Evolutionary conservation across 1,140 invertebrate species (phyloP), one percentile per base, ranked within the genome.

Genomic region (Magallana angulata): DNA sequence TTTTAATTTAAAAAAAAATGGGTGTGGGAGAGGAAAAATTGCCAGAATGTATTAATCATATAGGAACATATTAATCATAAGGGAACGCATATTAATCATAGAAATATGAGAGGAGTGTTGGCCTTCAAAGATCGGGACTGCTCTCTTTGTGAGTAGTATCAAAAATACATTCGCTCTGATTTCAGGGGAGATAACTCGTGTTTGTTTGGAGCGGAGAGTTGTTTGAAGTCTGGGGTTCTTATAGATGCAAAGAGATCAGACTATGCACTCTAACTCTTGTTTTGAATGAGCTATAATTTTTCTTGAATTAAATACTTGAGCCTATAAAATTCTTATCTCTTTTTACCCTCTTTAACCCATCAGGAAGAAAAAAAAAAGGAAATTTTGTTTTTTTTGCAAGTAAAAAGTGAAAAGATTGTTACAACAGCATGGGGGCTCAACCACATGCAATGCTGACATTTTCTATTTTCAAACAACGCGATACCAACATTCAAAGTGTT

Each of bases 401-500:
- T 76, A 76, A 76, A 76, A 76, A 76, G 68, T 76, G 68, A 76
- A 76, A 76, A 76, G 24, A 30, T 76, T 76, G 68, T 76, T 30
- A 24, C 24, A 76, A 30, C 68, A 76, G 68, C 24, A 24, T 18
- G 68, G 24, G 11, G 12, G 6, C 9, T 30, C 36, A 48, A 30
- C 24, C 24, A 11, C 68, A 76, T 24, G 68, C 68, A 76, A 76
- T 12, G 24, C 68, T 76, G 68, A 76, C 68, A 76, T 76, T 82
- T 82, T 82, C 81, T 82, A 82, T 82, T 82, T 82, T 82, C 36
- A 57, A 57, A 82, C 48, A 82, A 82, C n/a, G 16, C 56, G 81
- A 82, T 82, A 82, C 36, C 12, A 56, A 24, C 48, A 82, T 82
- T 82, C 81, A 82, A 82, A 82, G 81, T 82, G 81, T 82, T 82